These are phyloP conservation scores for Phenganax subtilis DNA, from an alignment of 92 coral and sea anemone genomes.

Conservation along the genomic window DNA sequence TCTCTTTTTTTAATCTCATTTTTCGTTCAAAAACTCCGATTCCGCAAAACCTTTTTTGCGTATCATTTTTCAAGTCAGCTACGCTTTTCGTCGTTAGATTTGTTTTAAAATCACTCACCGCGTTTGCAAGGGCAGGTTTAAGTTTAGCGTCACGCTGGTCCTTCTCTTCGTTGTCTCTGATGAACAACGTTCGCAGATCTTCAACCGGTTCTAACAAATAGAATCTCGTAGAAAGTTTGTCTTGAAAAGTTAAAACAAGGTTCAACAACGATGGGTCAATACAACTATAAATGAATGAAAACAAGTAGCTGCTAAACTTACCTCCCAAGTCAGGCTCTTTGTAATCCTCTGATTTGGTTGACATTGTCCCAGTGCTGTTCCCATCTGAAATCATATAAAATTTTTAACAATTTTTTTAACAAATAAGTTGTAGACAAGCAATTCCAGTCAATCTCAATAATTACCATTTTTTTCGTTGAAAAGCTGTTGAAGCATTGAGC, in stretches of 20 bases:
- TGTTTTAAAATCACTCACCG: slow-evolving; percentile 21
- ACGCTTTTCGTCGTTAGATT: background rate
- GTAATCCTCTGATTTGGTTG: too few species aligned
- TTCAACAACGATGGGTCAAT: background rate
- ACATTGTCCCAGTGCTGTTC: background rate
- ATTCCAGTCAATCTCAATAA: background rate
- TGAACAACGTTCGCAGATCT: background rate
- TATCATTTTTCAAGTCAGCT: background rate
- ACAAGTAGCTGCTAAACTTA: background rate
- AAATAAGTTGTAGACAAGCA: background rate
- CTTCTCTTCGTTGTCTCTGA: background rate
- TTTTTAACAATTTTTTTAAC: background rate
- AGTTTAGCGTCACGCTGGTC: background rate
- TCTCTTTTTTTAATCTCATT: too few species aligned
- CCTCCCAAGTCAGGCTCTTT: slow-evolving; percentile 20
- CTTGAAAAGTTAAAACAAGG: background rate
- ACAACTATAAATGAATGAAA: background rate
- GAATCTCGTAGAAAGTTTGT: background rate
- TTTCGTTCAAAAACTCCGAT: background rate
- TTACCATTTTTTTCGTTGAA: slow-evolving; percentile 8
- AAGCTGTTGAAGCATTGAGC: background rate
- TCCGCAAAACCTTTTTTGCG: background rate
- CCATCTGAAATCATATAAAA: background rate
- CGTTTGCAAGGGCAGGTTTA: background rate
- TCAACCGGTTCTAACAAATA: slow-evolving; percentile 27